Base-by-base conservation (phyloP, 2,797 vertebrate genomes). In the Gymnothorax reevesii region DNA sequence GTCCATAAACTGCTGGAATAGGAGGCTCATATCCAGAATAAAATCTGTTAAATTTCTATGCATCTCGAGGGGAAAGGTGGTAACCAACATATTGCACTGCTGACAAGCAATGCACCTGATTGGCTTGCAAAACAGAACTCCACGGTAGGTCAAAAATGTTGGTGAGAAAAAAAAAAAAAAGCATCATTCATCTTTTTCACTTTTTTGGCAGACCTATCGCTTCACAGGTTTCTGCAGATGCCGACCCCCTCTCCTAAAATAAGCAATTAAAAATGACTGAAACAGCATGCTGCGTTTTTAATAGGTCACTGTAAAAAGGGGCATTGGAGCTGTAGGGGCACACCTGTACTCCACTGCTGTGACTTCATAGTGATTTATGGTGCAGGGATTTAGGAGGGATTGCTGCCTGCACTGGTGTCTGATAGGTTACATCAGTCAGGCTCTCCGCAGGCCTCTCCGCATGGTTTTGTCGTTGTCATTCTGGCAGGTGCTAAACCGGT, bases 361-460 rank as follows among this genome's bases (percentile, higher is more conserved):
- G 49, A 54, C 69, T 33, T 85, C 27, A 25, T 6, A 52, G 84
- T 85, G 84, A 85, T 85, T 75, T 75, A 85, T 59, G 84, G 66
- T 55, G 54, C 6, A 17, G 69, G 25, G 25, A 1, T 13, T 71
- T 57, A 15, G 62, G 49, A 73, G 20, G 52, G 17, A 54, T 55
- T 73, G 62, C 62, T 49, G 84, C 49, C 69, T 69, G 66, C 33
- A 52, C 20, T 10, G 0, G 25, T 42, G 20, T 77, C 55, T 52
- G 55, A 75, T 27, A 54, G 57, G 66, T 9, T 77, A 77, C 69
- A 75, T 85, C 69, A 75, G 75, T 79, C 33, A 85, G 49, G 25
- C 59, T 60, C 4, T n/a, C 83, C 20, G 20, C 42, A 33, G 27
- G 49, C 6, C 59, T 17, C 1, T 12, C 60, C 15, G 55, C 42